A percentile compares a stretch with the other conserved stretches of the same genome.
Evolutionary conservation across 2,888 invertebrate genomes (phyloP).

Genomic region (Archips xylosteana): DNA sequence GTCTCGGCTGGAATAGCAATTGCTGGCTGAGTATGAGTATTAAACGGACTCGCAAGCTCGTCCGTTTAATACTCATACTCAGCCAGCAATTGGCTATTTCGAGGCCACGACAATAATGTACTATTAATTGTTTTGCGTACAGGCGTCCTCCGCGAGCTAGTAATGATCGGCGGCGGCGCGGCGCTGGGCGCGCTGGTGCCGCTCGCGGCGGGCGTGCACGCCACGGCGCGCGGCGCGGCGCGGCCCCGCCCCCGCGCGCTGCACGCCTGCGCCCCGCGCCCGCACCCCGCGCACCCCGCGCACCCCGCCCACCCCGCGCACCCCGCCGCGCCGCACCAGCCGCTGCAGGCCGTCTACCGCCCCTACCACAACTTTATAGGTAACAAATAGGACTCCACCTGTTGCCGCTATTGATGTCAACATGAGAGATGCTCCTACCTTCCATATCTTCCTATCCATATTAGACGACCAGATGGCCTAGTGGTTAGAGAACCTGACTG

Average conservation of each 20-base stretch:
- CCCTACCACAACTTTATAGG: constrained; percentile 97
- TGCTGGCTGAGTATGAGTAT: too few relatives aligned
- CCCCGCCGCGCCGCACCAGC: constrained; percentile 87
- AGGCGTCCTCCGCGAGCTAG: constrained; percentile 90
- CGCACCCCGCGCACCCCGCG: constrained; percentile 82
- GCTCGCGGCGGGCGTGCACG: constrained; percentile 93
- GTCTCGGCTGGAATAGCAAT: too few relatives aligned
- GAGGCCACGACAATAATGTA: too few relatives aligned
- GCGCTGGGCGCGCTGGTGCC: constrained; percentile 94
- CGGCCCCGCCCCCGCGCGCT: constrained; percentile 86
- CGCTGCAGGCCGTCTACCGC: constrained; percentile 93
- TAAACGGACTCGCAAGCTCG: too few relatives aligned
- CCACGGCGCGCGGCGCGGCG: constrained; percentile 69
- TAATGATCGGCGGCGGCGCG: constrained; percentile 91
- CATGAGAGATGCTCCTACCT: too few relatives aligned
- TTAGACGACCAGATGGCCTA: too few relatives aligned
- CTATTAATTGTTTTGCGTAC: not conserved
- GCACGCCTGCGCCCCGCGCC: constrained; percentile 86
- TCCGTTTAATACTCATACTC: too few relatives aligned
- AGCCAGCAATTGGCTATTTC: too few relatives aligned
- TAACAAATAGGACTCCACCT: constrained; percentile 58
- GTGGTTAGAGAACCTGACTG: too few relatives aligned
- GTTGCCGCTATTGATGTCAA: too few relatives aligned
- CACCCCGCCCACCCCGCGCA: constrained; percentile 85
- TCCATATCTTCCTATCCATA: too few relatives aligned